Evolutionary conservation across 2,113 vertebrate species (phyloP), one percentile per base, ranked within the genome.

Genomic region (Aegypius monachus): DNA sequence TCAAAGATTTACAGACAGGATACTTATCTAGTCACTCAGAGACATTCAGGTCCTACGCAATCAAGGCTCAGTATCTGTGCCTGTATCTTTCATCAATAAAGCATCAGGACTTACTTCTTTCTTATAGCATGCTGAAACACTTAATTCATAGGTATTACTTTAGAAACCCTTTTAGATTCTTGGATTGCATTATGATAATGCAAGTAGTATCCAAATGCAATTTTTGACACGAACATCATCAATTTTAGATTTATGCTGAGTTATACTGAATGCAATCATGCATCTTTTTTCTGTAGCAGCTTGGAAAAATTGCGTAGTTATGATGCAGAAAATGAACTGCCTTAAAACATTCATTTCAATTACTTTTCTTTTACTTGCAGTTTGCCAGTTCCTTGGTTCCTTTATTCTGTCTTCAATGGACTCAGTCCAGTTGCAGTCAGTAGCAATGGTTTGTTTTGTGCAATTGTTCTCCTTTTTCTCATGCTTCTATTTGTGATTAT

Each of bases 401-500:
- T 99, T 71, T 99, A 96, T 94, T 99, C 99, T 0, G 18, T 95
- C 32, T 68, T 98, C 95, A 98, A 99, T 4, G 97, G 95, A 3
- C 91, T 99, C 31, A 97, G 97, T 55, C 98, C 99, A 2, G 98
- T 99, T 48, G 94, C 98, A 3, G 99, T 99, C 97, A 99, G 99
- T 97, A 99, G 99, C 97, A 99, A 99, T 5, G 99, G 99, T 50
- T 98, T 99, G 95, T 99, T 99, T 74, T 99, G 99, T 86, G 99
- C 99, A 63, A 99, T 99, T 11, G 99, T 99, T 86, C 97, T 99
- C 95, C 99, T 99, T 77, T 99, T 99, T 65, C 98, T 99, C 97
- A 99, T 99, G 99, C 99, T 99, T 47, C 98, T 99, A 32, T 99
- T 99, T 81, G 99, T 99, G 93, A 99, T 99, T 93, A 97, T 98